Evolutionary conservation across 2,113 vertebrate genomes (phyloP).

Genomic region (Gallinago paraguaiae): DNA sequence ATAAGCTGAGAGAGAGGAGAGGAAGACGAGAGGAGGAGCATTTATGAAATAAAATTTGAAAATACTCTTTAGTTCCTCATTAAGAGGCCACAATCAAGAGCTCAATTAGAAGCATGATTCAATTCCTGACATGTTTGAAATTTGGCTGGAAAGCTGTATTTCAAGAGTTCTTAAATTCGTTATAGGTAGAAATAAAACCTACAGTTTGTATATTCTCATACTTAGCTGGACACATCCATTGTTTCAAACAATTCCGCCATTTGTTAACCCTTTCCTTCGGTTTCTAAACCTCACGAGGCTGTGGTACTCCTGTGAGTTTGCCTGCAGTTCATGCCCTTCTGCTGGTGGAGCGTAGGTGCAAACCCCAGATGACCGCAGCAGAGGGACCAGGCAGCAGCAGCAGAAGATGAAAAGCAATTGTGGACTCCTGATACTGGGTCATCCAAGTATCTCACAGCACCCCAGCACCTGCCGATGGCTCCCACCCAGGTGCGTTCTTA

Average conservation of each 20-base stretch:
- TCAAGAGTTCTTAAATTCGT: neutral
- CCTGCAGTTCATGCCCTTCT: neutral
- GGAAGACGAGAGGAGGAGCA: neutral
- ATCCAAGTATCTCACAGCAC: neutral
- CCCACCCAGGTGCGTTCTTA: neutral
- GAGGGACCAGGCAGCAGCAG: neutral
- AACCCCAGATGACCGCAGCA: rapidly evolving
- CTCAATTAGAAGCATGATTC: neutral
- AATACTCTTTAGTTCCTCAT: neutral
- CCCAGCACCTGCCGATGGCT: neutral
- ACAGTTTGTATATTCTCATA: neutral
- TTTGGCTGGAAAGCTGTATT: neutral
- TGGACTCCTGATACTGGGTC: neutral
- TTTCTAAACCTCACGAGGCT: neutral
- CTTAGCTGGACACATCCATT: neutral
- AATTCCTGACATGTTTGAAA: neutral
- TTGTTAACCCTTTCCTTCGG: neutral
- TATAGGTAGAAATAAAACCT: neutral
- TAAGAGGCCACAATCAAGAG: neutral
- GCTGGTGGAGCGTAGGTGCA: neutral
- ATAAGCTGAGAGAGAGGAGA: neutral
- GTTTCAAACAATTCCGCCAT: neutral
- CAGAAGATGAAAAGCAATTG: neutral
- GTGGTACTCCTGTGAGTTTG: neutral
- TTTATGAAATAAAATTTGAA: neutral